Base-by-base conservation (phyloP, 2,113 vertebrate species). In the Clarias macrocephalus region DNA sequence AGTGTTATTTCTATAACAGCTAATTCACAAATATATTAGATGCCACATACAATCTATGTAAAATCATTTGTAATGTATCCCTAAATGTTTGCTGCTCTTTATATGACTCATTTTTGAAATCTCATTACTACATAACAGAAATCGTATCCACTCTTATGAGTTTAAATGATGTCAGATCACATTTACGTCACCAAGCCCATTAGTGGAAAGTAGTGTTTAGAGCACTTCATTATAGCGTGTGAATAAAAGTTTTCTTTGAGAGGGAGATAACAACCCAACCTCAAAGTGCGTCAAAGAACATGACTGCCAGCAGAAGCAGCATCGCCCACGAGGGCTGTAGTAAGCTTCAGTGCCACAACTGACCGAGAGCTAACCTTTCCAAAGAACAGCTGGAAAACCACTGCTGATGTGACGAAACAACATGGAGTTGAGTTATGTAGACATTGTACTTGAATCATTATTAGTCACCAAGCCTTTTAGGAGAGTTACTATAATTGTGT, bases 241-340 rank as follows among this genome's bases (percentile, higher is more conserved):
- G 2, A 59, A 30, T 0, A 52, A 48, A 80, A n/a, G 16, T 37
- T 82, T 77, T 70, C 48, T 5, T 52, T 30, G 19, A 85, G 18
- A 21, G 1, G 0, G 16, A 9, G 57, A 75, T 42, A 85, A 37
- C 25, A 65, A 9, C 23, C n/a, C 30, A 28, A 48, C 72, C 48
- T 70, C n/a, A 57, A 82, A 15, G 11, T 77, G 84, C 75, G 76
- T 87, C 85, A 80, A 19, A 30, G 7, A 56, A 13, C 63, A 65
- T 1, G 52, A 16, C 37, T 86, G 56, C n/a, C n/a, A 60, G 8
- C 12, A 18, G 59, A 28, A 80, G n/a, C 76, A 57, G 12, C 57
- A 33, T 25, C 25, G 62, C 25, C 30, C 18, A 48, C 72, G 62
- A 59, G 73, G 80, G 57, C 73, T 66, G n/a, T 13, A 66, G 18